Percentiles rank a stretch among this genome's conserved stretches.
These are phyloP conservation scores for Spea bombifrons DNA, from an alignment of 2,113 vertebrate genomes.

Conservation along the genomic window DNA sequence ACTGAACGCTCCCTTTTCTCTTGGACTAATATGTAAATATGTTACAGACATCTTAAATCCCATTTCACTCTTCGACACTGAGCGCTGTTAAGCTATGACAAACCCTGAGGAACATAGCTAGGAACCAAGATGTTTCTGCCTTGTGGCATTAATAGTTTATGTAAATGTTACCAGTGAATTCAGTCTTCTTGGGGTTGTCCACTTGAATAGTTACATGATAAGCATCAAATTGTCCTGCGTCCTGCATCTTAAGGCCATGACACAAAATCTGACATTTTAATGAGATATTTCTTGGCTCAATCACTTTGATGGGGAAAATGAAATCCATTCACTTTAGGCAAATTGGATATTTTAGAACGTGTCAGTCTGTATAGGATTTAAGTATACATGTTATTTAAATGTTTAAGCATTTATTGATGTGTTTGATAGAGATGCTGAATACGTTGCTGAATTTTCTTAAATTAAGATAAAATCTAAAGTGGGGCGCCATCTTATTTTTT, in stretches of 20 bases:
- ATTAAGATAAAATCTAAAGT: too few species aligned
- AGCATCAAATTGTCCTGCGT: conserved; percentile 4
- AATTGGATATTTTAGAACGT: neutral
- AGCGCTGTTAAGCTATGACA: conserved; percentile 15
- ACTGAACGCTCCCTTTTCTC: too few species aligned
- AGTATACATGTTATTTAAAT: neutral
- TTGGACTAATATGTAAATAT: too few species aligned
- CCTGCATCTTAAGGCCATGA: conserved; percentile 1
- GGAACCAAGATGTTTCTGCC: neutral
- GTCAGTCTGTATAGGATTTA: too few species aligned
- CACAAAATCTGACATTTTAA: neutral
- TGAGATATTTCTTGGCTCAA: neutral
- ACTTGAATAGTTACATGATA: conserved; percentile 19
- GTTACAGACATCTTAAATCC: too few species aligned
- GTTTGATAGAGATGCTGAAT: too few species aligned
- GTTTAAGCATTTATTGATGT: neutral
- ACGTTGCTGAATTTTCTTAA: too few species aligned
- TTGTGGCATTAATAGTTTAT: conserved; percentile 13
- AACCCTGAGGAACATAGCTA: conserved; percentile 13
- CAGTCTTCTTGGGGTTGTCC: conserved; percentile 12
- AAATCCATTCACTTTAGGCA: neutral
- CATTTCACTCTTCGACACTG: too few species aligned
- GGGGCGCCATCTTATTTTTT: too few species aligned
- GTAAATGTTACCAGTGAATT: conserved; percentile 25
- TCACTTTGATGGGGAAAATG: neutral